Percentiles rank a stretch among this genome's conserved stretches.
Evolutionary conservation across 2,888 invertebrate species (phyloP).

Genomic region (Nomada flava): DNA sequence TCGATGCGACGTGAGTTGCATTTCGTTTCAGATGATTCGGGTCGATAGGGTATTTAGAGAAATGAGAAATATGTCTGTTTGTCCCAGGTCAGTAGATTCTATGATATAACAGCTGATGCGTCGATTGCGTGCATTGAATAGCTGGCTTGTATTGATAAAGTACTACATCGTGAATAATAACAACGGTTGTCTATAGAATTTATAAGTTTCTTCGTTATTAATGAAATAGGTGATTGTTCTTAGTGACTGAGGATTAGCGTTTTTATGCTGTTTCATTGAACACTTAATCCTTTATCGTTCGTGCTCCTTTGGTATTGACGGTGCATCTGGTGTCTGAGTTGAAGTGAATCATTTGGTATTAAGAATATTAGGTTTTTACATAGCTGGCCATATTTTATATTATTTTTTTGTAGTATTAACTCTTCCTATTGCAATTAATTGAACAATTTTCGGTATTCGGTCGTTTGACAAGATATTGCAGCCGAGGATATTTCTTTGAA

Average conservation of each 20-base stretch:
- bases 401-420: too few species aligned
- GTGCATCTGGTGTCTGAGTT: background rate
- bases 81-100: too few species aligned
- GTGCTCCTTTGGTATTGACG: background rate
- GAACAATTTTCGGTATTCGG: too few species aligned
- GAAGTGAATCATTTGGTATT: too few species aligned
- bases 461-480: too few species aligned
- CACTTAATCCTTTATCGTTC: background rate
- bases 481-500: too few species aligned
- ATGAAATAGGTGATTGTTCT: background rate
- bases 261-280: background rate
- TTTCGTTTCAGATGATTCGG: background rate
- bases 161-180: background rate
- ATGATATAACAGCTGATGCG: background rate
- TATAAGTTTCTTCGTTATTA: background rate
- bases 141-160: background rate
- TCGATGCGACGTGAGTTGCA: too few species aligned
- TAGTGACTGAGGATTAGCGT: background rate
- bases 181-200: background rate
- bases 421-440: too few species aligned
- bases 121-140: background rate
- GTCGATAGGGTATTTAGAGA: too few species aligned
- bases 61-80: background rate
- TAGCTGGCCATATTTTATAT: too few species aligned
- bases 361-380: too few species aligned